Evolutionary conservation across 2,113 vertebrate species (phyloP).

Genomic region (Chaetops frenatus): DNA sequence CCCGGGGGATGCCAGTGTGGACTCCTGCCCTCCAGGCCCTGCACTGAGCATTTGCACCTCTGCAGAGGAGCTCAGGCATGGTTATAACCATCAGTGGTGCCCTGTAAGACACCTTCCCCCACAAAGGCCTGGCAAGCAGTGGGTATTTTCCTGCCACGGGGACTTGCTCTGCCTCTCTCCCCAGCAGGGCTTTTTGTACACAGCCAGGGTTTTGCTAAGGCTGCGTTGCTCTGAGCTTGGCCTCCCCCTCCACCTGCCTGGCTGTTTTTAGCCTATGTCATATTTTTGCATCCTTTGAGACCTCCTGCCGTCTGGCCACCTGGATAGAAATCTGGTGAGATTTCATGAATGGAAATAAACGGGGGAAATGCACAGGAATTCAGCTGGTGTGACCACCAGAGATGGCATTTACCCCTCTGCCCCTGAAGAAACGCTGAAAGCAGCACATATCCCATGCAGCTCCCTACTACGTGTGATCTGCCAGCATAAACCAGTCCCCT

Average conservation of each 20-base stretch:
- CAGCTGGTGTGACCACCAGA: not conserved
- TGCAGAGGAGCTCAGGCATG: not conserved
- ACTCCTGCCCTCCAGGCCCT: not conserved
- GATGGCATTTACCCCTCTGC: not conserved
- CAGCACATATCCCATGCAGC: not conserved
- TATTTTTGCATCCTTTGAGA: not conserved
- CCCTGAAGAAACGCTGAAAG: not conserved
- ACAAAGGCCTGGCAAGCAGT: not conserved
- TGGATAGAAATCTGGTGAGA: not conserved
- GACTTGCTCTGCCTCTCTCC: not conserved
- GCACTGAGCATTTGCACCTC: rapidly evolving
- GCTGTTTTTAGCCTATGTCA: not conserved
- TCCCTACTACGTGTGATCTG: not conserved
- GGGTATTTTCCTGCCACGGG: not conserved
- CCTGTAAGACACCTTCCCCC: not conserved
- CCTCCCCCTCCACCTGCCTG: not conserved
- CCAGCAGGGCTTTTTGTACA: not conserved
- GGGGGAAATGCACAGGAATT: not conserved
- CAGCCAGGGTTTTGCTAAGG: not conserved
- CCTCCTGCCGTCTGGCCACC: not conserved
- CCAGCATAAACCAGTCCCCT: not conserved
- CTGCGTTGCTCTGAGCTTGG: not conserved
- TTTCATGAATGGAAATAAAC: not conserved
- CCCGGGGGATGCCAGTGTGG: rapidly evolving
- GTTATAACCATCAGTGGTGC: not conserved